Evolutionary conservation across 2,888 invertebrate species (phyloP), one percentile per base, ranked within the genome.

Genomic region (Mamestra brassicae): DNA sequence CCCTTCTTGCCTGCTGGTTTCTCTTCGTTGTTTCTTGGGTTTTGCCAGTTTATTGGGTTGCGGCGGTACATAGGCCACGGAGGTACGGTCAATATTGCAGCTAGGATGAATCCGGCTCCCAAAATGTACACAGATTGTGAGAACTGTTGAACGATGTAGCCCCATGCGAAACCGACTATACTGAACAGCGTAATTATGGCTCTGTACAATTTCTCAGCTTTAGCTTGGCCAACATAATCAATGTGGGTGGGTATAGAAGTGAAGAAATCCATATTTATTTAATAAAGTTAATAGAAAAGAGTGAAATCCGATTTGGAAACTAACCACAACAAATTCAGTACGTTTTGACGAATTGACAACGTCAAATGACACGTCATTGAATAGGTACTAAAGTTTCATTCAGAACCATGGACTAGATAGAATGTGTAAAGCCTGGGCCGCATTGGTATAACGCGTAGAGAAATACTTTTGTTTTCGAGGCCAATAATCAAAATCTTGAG

Each of bases 51-150:
- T 7, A 99, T 95, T 3, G 99, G 98, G 91, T 98, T 98, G 81
- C 97, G 97, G 81, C 99, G 97, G 91, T 99, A 99, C 97, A 99
- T 98, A 0, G 99, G 99, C 99, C 99, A 99, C n/a, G 99, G 99
- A 45, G 99, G 99, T 88, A 99, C 97, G 0, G 99, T 99, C 62
- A 99, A 93, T 90, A 99, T 95, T 58, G 98, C 97, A 62, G 99
- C 99, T 81, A 99, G 95, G 2, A 98, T 96, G 91, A 99, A 99
- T 81, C 99, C 99, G 88, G 98, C 99, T 52, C 98, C 98, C 66
- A 99, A 96, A 90, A 99, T 98, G 90, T 99, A 99, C 50, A 99
- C 98, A 1, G 99, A 99, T 93, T 99, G 99, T 0, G 99, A 99
- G 92, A 99, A 99, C 93, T 99, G 99, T 93, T 99, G 99, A 84